Base-by-base conservation (phyloP, 2,113 vertebrate species). In the Laterallus jamaicensis region DNA sequence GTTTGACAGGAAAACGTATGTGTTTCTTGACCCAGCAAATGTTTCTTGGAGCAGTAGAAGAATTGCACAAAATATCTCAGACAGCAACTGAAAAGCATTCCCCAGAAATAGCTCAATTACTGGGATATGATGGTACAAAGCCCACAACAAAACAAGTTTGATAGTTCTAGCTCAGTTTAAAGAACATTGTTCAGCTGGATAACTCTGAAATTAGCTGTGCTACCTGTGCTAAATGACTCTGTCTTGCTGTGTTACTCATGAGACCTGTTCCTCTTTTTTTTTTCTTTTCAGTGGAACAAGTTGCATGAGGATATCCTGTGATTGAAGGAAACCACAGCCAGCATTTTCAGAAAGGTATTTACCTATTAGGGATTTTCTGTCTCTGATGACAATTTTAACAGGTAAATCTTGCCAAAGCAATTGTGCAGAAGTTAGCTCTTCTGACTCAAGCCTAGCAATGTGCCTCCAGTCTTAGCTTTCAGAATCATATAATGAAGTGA, bases 1-100 rank as follows among this genome's bases (percentile, higher is more conserved):
- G 37, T 85, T 89, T 96, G 91, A 93, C 92, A 94, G 94, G 75
- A 88, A 95, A 95, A 87, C 2, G 2, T 93, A 82, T 91, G 80
- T 66, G 93, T 52, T 92, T 20, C 80, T 97, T 96, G 92, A 89
- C 86, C 92, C 5, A 0, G 69, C 69, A 87, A 92, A 86, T 2
- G 14, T 76, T 85, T 76, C 19, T 68, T 64, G 62, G 50, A 85
- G 50, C 77, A 82, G 82, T 67, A n/a, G 40, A 91, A 86, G 42
- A 69, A 67, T 26, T 84, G 60, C 39, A 75, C 60, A 79, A 82
- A 93, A 86, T 71, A 79, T 39, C 54, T 88, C 59, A 52, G 42
- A 67, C 9, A 88, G 10, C 28, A 71, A 28, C 49, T 71, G 52
- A 60, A 91, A 84, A 86, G 31, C 22, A 49, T 44, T 5, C 5